Evolutionary conservation across 2,113 vertebrate genomes (phyloP).

Genomic region (Acanthisitta chloris): DNA sequence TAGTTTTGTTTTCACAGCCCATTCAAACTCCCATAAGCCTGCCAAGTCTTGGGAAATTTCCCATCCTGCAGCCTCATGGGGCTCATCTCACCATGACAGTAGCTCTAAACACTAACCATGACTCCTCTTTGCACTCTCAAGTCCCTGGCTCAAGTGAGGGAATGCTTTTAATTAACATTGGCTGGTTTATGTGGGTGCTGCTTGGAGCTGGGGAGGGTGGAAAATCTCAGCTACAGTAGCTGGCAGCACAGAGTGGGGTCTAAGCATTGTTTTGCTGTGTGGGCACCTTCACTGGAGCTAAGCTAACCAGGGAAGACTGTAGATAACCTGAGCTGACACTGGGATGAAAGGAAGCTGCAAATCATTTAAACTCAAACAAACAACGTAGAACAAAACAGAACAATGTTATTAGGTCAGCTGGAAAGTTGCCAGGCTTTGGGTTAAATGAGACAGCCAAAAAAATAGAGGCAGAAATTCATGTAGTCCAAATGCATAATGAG

Average conservation of each 20-base stretch:
- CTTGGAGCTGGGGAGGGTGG: neutral
- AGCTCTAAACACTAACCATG: neutral
- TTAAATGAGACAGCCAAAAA: neutral
- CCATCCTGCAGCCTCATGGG: neutral
- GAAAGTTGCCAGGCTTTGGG: conserved; percentile 14
- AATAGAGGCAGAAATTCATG: neutral
- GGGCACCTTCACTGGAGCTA: neutral
- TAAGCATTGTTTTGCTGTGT: conserved; percentile 21
- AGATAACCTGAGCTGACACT: conserved; percentile 48
- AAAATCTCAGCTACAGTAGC: conserved; percentile 35
- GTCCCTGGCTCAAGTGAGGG: neutral
- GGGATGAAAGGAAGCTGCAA: conserved; percentile 47
- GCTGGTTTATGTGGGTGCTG: neutral
- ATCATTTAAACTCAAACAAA: conserved; percentile 49
- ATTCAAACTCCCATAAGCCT: neutral
- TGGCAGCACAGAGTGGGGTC: neutral
- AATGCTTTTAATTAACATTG: conserved; percentile 40
- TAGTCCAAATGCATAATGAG: neutral
- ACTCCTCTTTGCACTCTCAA: neutral
- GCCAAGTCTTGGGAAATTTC: conserved; percentile 48
- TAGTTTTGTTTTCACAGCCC: conserved; percentile 32
- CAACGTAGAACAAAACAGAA: conserved; percentile 39
- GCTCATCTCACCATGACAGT: conserved; percentile 21
- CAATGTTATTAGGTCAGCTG: conserved; percentile 48
- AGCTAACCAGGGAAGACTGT: conserved; percentile 37